These are phyloP conservation scores for Falco berigora DNA, from an alignment of 2,797 vertebrate species.

Conservation along the genomic window DNA sequence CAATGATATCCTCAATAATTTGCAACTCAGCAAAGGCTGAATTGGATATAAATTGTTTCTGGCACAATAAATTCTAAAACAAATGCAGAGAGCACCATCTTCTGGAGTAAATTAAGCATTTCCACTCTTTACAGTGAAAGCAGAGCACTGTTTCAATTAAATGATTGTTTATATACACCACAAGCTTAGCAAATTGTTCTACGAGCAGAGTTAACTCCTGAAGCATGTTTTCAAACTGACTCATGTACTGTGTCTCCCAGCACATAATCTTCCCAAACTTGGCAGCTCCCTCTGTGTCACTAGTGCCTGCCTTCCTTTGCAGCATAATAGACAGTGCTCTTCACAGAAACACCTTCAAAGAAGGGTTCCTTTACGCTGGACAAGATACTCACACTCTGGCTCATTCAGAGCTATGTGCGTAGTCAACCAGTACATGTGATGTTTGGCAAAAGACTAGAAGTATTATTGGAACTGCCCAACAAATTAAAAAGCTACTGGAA, in stretches of 20 bases:
- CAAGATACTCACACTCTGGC: not conserved
- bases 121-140: not conserved
- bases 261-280: not conserved
- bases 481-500: not conserved
- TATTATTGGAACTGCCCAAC: not conserved
- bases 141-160: not conserved
- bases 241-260: not conserved
- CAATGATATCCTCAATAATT: constrained; percentile 69
- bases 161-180: not conserved
- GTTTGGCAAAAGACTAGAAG: not conserved
- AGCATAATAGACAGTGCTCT: fast-evolving
- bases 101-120: constrained; percentile 51
- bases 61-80: not conserved
- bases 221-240: not conserved
- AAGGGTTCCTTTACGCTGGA: not conserved
- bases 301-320: not conserved
- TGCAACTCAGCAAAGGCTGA: constrained; percentile 46
- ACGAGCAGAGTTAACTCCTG: not conserved
- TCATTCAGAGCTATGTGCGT: not conserved
- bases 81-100: constrained; percentile 77
- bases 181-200: not conserved
- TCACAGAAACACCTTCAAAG: not conserved
- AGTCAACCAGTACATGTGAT: not conserved
- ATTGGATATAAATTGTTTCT: constrained; percentile 33
- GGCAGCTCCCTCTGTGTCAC: not conserved